Percentiles rank a stretch among this genome's conserved stretches.
These are phyloP conservation scores for Nicator chloris DNA, from an alignment of 2,113 vertebrate genomes.

Conservation along the genomic window DNA sequence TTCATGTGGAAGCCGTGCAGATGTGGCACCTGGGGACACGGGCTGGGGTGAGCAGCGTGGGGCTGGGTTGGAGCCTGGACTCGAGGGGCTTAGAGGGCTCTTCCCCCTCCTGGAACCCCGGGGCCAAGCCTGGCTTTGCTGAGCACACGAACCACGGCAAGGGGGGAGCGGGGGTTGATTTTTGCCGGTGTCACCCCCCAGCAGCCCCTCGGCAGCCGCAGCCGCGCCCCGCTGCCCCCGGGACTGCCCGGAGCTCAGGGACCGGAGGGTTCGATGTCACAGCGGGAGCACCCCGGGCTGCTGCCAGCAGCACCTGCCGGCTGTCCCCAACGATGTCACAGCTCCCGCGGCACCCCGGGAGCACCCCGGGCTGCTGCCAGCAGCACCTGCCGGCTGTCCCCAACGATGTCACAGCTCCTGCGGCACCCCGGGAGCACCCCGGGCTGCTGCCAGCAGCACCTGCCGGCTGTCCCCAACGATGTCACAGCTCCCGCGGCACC, in stretches of 20 bases:
- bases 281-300: too few species aligned
- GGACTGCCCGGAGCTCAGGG: neutral
- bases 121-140: fast-evolving
- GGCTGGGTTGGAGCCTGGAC: neutral
- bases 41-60: neutral
- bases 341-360: too few species aligned
- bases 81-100: fast-evolving
- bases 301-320: too few species aligned
- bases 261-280: too few species aligned
- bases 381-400: too few species aligned
- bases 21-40: neutral
- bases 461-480: too few species aligned
- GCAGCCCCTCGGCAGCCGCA: fast-evolving
- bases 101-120: fast-evolving
- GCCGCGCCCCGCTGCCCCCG: fast-evolving
- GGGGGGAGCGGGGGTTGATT: fast-evolving
- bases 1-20: fast-evolving
- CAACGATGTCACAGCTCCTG: too few species aligned
- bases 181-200: fast-evolving
- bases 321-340: too few species aligned
- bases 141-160: fast-evolving
- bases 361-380: too few species aligned
- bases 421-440: too few species aligned
- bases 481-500: neutral
- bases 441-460: too few species aligned